Conservation (phyloP, 2,113 vertebrate species). For the Trachemys scripta region DNA sequence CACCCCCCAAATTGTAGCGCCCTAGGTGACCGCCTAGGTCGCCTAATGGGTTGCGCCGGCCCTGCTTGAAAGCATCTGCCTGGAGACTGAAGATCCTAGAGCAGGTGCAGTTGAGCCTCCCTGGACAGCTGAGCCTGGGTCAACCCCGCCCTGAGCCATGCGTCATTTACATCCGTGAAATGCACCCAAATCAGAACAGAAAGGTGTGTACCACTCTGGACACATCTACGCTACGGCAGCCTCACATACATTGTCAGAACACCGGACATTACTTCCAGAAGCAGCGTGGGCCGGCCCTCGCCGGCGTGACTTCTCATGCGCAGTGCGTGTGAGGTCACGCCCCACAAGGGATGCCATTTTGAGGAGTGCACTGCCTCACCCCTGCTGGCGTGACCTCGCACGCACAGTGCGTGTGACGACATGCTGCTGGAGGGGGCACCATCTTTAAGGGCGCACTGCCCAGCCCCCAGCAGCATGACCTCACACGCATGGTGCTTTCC, state of each 20-base stretch:
- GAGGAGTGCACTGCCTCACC: background rate
- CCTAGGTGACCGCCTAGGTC: no score
- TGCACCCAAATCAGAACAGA: background rate
- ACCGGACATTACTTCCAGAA: background rate
- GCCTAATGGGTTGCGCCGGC: no score
- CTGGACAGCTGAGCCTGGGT: background rate
- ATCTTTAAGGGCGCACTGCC: background rate
- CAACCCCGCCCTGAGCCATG: background rate
- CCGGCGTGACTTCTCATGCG: no score
- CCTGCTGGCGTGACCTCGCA: background rate
- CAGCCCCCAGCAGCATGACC: background rate
- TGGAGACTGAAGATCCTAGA: background rate
- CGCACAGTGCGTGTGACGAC: background rate
- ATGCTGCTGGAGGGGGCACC: fast-evolving
- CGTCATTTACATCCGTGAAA: background rate
- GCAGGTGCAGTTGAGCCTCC: background rate
- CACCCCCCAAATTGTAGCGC: no score
- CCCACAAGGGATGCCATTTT: background rate
- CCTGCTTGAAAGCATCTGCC: background rate
- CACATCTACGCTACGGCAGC: background rate
- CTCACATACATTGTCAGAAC: background rate
- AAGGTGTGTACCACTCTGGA: background rate
- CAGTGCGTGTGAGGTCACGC: background rate
- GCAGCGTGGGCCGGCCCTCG: no score
- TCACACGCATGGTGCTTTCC: background rate